phyloP scores from a whole-genome alignment of 2,888 invertebrate species.

The Ganaspis brasiliensis region DNA sequence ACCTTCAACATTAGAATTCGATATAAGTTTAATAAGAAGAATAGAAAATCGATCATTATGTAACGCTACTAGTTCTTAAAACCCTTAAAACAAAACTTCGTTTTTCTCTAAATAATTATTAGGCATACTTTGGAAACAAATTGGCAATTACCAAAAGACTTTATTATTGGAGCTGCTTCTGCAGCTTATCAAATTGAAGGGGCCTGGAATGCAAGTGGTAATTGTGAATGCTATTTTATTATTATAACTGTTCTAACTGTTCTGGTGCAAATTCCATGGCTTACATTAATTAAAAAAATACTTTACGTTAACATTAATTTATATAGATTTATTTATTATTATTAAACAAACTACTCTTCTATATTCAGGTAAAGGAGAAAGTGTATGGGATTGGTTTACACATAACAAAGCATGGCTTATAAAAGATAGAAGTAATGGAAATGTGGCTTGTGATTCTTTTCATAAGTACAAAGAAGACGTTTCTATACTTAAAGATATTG shows the following conservation, averaged over 20 bases:
- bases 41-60: too few relatives aligned
- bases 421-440: constrained; percentile 83
- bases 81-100: too few relatives aligned
- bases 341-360: constrained; percentile 42
- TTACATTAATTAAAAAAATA: too few relatives aligned
- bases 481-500: constrained; percentile 61
- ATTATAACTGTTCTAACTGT: too few relatives aligned
- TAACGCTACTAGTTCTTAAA: too few relatives aligned
- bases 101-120: too few relatives aligned
- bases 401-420: constrained; percentile 83
- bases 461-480: constrained; percentile 83
- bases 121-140: too few relatives aligned
- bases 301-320: too few relatives aligned
- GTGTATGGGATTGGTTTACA: constrained; percentile 84
- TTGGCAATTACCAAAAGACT: constrained; percentile 82
- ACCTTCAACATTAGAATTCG: too few relatives aligned
- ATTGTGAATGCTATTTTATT: neutral
- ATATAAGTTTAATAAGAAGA: too few relatives aligned
- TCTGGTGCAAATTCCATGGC: too few relatives aligned
- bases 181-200: constrained; percentile 85
- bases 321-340: too few relatives aligned
- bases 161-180: constrained; percentile 84
- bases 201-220: constrained; percentile 75
- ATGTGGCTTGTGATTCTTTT: constrained; percentile 87
- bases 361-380: constrained; percentile 84